Evolutionary conservation across 2,888 invertebrate species (phyloP).

Genomic region (Lycocerus yunnanus): DNA sequence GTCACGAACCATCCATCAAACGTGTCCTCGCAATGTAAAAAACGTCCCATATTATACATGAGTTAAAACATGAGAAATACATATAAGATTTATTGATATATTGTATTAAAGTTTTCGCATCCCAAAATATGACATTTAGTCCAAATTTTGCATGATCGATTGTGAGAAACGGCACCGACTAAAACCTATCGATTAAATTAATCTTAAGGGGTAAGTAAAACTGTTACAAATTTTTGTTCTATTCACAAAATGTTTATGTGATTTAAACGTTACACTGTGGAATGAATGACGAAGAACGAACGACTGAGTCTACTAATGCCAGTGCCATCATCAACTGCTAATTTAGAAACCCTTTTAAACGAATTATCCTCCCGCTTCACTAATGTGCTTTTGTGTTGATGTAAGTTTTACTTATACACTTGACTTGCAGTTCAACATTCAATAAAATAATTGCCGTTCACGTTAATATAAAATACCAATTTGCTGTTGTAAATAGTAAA

Average conservation of each 20-base stretch:
- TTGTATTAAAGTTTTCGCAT: constrained; percentile 45
- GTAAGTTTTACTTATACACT: constrained; percentile 38
- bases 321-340: constrained; percentile 56
- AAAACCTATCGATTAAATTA: constrained; percentile 17
- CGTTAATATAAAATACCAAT: background rate
- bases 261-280: constrained; percentile 38
- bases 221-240: constrained; percentile 20
- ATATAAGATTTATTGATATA: constrained; percentile 52
- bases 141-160: constrained; percentile 50
- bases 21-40: constrained; percentile 50
- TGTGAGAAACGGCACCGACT: constrained; percentile 43
- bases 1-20: constrained; percentile 49
- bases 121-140: constrained; percentile 42
- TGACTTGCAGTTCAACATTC: constrained; percentile 13
- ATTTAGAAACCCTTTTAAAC: constrained; percentile 57
- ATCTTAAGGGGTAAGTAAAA: constrained; percentile 13
- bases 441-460: constrained; percentile 1
- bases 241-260: constrained; percentile 20
- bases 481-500: background rate
- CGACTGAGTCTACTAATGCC: constrained; percentile 49
- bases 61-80: constrained; percentile 49
- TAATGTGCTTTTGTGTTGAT: constrained; percentile 54
- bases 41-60: constrained; percentile 45
- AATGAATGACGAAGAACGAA: constrained; percentile 49
- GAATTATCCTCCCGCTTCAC: constrained; percentile 55